Percentiles rank a stretch among this genome's conserved stretches.
Evolutionary conservation across 92 coral and sea anemone species (phyloP).

Genomic region (Diadumene lineata): DNA sequence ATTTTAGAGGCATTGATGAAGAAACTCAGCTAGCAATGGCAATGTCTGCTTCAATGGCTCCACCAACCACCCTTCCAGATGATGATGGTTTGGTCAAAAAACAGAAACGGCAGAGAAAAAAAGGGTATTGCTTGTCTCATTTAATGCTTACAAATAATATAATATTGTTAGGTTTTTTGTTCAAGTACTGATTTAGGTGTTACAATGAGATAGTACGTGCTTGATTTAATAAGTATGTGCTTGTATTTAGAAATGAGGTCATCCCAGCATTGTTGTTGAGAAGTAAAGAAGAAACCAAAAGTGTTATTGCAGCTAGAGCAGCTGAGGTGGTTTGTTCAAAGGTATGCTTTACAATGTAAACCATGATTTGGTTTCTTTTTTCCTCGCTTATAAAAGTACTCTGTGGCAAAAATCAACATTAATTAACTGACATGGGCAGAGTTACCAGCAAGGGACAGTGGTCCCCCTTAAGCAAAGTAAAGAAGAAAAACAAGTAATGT

Average conservation of each 20-base stretch:
- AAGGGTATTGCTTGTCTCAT: conserved; percentile 61
- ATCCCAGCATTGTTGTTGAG: conserved; percentile 89
- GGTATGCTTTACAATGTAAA: too few species aligned
- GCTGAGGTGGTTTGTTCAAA: conserved; percentile 80
- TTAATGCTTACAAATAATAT: too few species aligned
- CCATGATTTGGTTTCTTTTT: too few species aligned
- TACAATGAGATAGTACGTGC: too few species aligned
- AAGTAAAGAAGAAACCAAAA: conserved; percentile 71
- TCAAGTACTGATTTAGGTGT: too few species aligned
- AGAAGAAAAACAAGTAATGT: too few species aligned
- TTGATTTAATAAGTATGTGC: not conserved
- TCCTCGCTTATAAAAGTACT: too few species aligned
- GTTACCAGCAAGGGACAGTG: too few species aligned
- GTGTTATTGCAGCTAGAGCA: conserved; percentile 90
- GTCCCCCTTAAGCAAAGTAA: too few species aligned
- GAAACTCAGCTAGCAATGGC: conserved; percentile 97
- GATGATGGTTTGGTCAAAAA: conserved; percentile 20
- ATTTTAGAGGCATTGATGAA: conserved; percentile 76
- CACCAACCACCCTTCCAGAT: conserved; percentile 37
- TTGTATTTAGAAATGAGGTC: conserved; percentile 53
- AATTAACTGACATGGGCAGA: too few species aligned
- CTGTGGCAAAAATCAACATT: too few species aligned
- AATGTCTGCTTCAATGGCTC: conserved; percentile 91
- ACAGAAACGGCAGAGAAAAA: conserved; percentile 53
- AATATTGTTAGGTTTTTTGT: too few species aligned